phyloP scores from a whole-genome alignment of 2,113 vertebrate species.

The Varanus salvator region DNA sequence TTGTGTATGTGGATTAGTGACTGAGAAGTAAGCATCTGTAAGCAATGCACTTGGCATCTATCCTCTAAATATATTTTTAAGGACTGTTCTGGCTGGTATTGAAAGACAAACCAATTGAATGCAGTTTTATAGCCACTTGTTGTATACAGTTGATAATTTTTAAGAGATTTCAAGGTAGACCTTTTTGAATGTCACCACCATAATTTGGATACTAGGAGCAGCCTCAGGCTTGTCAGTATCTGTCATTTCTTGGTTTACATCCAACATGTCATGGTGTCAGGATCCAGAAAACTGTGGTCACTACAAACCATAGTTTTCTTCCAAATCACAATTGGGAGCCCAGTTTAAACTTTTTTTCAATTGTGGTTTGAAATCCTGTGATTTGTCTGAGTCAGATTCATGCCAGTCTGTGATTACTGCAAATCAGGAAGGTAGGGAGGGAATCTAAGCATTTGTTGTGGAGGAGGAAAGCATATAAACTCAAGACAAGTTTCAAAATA shows the following conservation, averaged over 20 bases:
- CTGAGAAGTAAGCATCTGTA: slow-evolving; percentile 1
- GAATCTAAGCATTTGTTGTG: not conserved
- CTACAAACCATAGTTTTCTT: not conserved
- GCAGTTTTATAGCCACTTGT: not conserved
- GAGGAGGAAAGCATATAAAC: not conserved
- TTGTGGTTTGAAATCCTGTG: no score
- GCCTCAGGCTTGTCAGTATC: not conserved
- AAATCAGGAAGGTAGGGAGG: not conserved
- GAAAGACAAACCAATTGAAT: not conserved
- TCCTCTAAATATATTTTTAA: not conserved
- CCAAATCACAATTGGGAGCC: not conserved
- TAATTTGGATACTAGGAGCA: not conserved
- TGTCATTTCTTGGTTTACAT: not conserved
- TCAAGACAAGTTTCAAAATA: no score
- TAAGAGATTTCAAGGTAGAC: not conserved
- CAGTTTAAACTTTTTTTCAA: not conserved
- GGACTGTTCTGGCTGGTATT: not conserved
- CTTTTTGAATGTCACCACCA: not conserved
- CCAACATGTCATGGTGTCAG: not conserved
- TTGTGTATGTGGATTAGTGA: slow-evolving; percentile 11
- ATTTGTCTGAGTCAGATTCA: no score
- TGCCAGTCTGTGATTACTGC: not conserved
- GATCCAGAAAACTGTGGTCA: not conserved
- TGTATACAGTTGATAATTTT: not conserved
- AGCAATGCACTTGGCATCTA: slow-evolving; percentile 5